These are phyloP conservation scores for Brachyalestes nurse DNA, from an alignment of 2,797 vertebrate genomes.

Conservation along the genomic window DNA sequence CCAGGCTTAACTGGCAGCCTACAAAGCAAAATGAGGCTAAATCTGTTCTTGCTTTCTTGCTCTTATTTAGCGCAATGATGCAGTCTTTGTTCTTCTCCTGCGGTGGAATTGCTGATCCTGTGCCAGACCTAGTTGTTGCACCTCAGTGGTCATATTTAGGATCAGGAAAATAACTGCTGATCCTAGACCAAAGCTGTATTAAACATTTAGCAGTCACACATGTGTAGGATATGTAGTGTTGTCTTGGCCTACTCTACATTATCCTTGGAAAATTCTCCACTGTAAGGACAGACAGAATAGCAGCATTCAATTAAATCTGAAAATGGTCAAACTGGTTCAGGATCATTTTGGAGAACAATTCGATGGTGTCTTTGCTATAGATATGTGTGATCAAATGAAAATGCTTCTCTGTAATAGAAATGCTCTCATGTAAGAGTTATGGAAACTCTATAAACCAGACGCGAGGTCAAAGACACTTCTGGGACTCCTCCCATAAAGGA, in stretches of 20 bases:
- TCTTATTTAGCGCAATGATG: constrained; percentile 61
- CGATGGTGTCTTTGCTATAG: background rate
- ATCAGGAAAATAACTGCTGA: constrained; percentile 23
- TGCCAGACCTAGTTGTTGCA: constrained; percentile 24
- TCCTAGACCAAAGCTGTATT: constrained; percentile 7
- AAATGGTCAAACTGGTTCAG: background rate
- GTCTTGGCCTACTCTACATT: background rate
- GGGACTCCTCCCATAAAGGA: constrained; percentile 2
- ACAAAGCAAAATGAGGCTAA: constrained; percentile 65
- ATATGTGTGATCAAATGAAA: background rate
- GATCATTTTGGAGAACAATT: background rate
- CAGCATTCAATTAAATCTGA: constrained; percentile 8
- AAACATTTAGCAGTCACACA: constrained; percentile 13
- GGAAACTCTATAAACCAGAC: constrained; percentile 27
- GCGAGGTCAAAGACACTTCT: constrained; percentile 11
- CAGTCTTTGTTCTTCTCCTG: constrained; percentile 37
- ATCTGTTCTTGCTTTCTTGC: constrained; percentile 65
- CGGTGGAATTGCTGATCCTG: constrained; percentile 7
- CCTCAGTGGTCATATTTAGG: background rate
- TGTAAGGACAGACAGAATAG: background rate
- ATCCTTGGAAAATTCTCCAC: background rate
- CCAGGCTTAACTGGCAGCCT: constrained; percentile 56
- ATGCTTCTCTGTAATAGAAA: constrained; percentile 5
- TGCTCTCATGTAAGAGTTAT: constrained; percentile 35
- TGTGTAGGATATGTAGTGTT: constrained; percentile 25